Evolutionary conservation across 2,797 vertebrate species (phyloP).

Genomic region (Morelia viridis): DNA sequence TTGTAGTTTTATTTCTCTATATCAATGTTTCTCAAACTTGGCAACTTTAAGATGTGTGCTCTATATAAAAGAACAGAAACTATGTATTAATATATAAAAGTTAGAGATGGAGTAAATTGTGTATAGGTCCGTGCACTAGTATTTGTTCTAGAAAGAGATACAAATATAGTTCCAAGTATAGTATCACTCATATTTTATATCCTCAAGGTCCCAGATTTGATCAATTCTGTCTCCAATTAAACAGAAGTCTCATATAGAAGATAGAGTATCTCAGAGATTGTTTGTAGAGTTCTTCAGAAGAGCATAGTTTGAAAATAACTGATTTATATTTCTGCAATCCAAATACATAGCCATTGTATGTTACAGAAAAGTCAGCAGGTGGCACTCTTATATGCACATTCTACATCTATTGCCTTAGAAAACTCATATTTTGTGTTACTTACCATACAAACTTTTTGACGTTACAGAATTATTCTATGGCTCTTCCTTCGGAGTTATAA

Average conservation of each 20-base stretch:
- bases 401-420: not conserved
- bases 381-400: conserved; percentile 13
- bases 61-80: not conserved
- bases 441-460: not conserved
- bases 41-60: not conserved
- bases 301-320: not conserved
- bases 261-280: not conserved
- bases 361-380: not conserved
- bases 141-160: not conserved
- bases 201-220: too few relatives aligned
- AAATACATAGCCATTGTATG: not conserved
- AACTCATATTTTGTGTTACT: not conserved
- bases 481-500: not conserved
- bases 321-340: not conserved
- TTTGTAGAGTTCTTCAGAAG: not conserved
- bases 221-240: too few relatives aligned
- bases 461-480: not conserved
- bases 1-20: not conserved
- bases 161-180: too few relatives aligned
- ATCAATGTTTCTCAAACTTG: too few relatives aligned
- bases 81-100: not conserved
- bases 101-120: too few relatives aligned
- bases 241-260: too few relatives aligned
- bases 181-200: not conserved
- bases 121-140: too few relatives aligned